Percentiles rank a stretch among this genome's conserved stretches.
Conservation (phyloP, 2,888 invertebrate species). For the Coelinius sp. region DNA sequence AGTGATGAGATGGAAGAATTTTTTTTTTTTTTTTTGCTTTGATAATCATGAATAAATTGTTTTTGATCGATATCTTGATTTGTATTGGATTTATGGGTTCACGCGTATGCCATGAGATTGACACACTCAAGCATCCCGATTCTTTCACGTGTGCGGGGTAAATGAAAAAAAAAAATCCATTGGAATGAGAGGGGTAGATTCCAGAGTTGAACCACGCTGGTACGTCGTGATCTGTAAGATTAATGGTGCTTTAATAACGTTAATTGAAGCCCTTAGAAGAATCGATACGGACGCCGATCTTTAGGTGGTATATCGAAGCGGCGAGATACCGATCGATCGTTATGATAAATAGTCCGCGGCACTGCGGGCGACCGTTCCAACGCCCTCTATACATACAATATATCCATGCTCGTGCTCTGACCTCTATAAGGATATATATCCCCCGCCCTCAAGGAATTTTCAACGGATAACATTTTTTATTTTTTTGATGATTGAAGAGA, state of each 20-base stretch:
- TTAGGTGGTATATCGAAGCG: conserved; percentile 61
- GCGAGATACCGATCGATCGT: conserved; percentile 69
- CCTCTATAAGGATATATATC: conserved; percentile 33
- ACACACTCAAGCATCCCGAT: conserved; percentile 30
- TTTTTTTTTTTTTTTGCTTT: too few relatives aligned
- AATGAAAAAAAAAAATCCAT: conserved; percentile 28
- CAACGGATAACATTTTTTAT: conserved; percentile 27
- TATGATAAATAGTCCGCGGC: conserved; percentile 70
- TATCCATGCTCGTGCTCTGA: conserved; percentile 29
- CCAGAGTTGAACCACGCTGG: conserved; percentile 50
- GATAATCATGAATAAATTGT: background rate
- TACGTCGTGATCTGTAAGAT: conserved; percentile 60
- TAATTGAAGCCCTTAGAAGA: conserved; percentile 70
- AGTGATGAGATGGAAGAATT: background rate
- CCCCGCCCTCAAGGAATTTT: conserved; percentile 32
- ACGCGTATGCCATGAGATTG: conserved; percentile 38
- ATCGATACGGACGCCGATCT: conserved; percentile 63
- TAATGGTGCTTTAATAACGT: conserved; percentile 70
- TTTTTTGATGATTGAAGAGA: conserved; percentile 32
- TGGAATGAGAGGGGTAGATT: conserved; percentile 25
- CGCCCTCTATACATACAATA: conserved; percentile 54
- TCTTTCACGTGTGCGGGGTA: background rate
- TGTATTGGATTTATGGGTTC: conserved; percentile 19
- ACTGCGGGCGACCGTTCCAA: conserved; percentile 68
- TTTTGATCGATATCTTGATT: background rate